phyloP scores from a whole-genome alignment of 2,888 invertebrate species.

The Laothoe populi region DNA sequence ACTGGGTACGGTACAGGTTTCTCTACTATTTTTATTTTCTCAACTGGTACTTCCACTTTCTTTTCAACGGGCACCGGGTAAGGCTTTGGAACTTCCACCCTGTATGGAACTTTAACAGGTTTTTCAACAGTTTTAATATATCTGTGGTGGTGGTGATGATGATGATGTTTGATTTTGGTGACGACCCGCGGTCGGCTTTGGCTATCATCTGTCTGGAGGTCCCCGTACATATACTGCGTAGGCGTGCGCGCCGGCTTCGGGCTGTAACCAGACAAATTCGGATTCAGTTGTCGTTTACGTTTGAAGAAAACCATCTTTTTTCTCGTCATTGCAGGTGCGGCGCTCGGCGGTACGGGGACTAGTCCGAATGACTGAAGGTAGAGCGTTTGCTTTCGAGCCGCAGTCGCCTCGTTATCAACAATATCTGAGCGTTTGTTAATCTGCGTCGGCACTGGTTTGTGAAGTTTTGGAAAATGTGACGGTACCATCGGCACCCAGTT shows the following conservation, averaged over 20 bases:
- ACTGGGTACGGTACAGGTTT: conserved; percentile 71
- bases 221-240: conserved; percentile 50
- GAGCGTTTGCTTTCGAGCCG: conserved; percentile 56
- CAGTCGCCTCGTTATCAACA: conserved; percentile 40
- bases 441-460: conserved; percentile 45
- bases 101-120: conserved; percentile 75
- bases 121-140: conserved; percentile 86
- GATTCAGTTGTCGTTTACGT: conserved; percentile 59
- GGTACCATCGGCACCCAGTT: conserved; percentile 80
- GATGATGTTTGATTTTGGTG: conserved; percentile 85
- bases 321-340: conserved; percentile 47
- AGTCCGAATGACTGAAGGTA: conserved; percentile 71
- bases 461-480: conserved; percentile 62
- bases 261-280: conserved; percentile 67
- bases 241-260: conserved; percentile 53
- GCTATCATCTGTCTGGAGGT: conserved; percentile 62
- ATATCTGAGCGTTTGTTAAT: conserved; percentile 63
- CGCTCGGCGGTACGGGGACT: conserved; percentile 57
- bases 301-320: conserved; percentile 67
- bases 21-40: conserved; percentile 66
- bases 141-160: conserved; percentile 87
- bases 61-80: conserved; percentile 77
- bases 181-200: conserved; percentile 55
- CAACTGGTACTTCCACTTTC: conserved; percentile 67
- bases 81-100: conserved; percentile 85